Conservation (phyloP, 2,113 vertebrate genomes). For the Plotosus lineatus region DNA sequence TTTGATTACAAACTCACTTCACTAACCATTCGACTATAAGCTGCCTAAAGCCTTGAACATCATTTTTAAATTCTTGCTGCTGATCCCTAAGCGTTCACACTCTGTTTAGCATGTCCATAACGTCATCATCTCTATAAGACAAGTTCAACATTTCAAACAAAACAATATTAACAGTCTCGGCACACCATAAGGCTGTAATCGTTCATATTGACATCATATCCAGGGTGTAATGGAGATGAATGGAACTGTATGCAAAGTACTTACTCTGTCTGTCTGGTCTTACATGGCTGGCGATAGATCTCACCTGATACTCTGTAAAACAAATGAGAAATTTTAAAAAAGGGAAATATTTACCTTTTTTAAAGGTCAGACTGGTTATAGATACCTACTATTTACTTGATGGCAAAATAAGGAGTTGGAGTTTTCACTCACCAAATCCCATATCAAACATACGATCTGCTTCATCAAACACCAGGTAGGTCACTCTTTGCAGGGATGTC, state of each 20-base stretch:
- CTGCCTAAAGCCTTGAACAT: too few species aligned
- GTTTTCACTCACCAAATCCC: conserved; percentile 87
- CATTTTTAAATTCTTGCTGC: too few species aligned
- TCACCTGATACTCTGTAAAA: conserved; percentile 90
- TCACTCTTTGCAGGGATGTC: conserved; percentile 93
- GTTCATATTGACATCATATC: too few species aligned
- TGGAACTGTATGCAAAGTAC: conserved; percentile 54
- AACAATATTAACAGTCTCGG: too few species aligned
- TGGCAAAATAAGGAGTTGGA: not conserved
- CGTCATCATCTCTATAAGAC: too few species aligned
- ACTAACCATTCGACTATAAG: too few species aligned
- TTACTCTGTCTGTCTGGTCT: conserved; percentile 97
- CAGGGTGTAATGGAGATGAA: not conserved
- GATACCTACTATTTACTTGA: not conserved
- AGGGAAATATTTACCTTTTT: not conserved
- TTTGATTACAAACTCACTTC: too few species aligned
- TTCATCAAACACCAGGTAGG: conserved; percentile 98
- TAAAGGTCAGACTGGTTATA: not conserved
- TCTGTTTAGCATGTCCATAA: too few species aligned
- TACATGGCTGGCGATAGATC: conserved; percentile 93
- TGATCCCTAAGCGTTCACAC: too few species aligned
- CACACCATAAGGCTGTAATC: too few species aligned
- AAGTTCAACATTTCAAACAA: too few species aligned
- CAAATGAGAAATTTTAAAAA: not conserved
- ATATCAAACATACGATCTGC: conserved; percentile 99